Evolutionary conservation across 2,888 invertebrate species (phyloP).

Genomic region (Drosophila diplacantha): DNA sequence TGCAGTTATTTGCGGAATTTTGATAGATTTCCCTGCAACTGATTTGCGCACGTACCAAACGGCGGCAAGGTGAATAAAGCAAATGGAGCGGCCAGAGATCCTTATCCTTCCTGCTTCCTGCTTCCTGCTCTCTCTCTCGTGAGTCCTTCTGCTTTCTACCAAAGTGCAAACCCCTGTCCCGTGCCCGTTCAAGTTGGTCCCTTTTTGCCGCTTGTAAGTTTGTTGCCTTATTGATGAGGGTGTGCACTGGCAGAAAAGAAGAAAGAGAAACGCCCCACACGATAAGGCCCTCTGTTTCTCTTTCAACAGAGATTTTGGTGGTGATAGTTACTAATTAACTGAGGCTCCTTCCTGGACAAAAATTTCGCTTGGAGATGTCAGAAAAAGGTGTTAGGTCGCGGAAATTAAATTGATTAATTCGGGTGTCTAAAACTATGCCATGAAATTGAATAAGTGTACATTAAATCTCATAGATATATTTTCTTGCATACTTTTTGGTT

Average conservation of each 20-base stretch:
- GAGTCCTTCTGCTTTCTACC: constrained; percentile 5
- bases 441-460: not conserved
- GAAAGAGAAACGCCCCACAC: too few species aligned
- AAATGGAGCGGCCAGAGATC: constrained; percentile 45
- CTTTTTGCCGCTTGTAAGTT: constrained; percentile 18
- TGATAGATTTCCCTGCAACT: constrained; percentile 59
- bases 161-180: constrained; percentile 53
- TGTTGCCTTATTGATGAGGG: constrained; percentile 35
- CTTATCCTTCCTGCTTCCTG: constrained; percentile 13
- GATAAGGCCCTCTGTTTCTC: not conserved
- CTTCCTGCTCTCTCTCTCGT: not conserved
- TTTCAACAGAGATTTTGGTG: not conserved
- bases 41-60: constrained; percentile 53
- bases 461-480: too few species aligned
- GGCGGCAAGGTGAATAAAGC: constrained; percentile 34
- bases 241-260: constrained; percentile 6
- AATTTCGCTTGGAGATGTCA: not conserved
- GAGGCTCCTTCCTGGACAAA: not conserved
- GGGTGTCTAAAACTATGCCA: not conserved
- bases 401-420: not conserved
- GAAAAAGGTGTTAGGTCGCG: not conserved
- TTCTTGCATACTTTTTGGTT: too few species aligned
- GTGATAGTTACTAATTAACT: constrained; percentile 4
- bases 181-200: constrained; percentile 10
- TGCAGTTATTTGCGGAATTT: constrained; percentile 61